Conservation (phyloP, 2,113 vertebrate species). For the Ptyas mucosa region DNA sequence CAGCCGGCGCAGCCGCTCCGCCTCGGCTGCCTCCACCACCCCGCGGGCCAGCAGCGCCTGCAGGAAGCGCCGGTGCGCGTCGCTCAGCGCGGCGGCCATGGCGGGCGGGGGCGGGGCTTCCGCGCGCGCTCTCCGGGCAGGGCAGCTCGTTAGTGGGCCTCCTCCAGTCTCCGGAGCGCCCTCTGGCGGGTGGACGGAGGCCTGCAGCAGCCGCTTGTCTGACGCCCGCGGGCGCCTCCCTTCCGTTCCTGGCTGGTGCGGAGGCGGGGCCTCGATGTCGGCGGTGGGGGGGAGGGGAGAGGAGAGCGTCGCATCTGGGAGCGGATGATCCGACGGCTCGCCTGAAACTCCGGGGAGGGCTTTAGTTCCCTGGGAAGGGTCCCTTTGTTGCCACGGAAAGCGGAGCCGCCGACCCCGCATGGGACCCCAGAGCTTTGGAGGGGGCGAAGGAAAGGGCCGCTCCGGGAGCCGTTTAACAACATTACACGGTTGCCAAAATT, state of each 20-base stretch:
- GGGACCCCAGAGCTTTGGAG: no score
- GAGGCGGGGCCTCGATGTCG: no score
- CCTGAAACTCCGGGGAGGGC: no score
- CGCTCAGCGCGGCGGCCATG: neutral
- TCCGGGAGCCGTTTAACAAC: neutral
- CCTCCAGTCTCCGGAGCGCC: neutral
- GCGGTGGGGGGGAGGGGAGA: rapidly evolving
- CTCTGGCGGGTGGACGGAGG: neutral
- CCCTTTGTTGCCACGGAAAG: neutral
- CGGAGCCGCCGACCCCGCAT: neutral
- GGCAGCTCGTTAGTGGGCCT: neutral
- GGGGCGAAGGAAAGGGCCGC: neutral
- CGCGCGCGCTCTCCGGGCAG: no score
- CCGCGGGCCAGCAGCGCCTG: neutral
- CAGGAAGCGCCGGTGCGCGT: neutral
- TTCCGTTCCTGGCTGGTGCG: neutral
- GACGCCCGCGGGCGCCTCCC: neutral
- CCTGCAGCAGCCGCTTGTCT: no score
- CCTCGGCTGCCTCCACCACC: neutral
- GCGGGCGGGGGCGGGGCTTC: neutral
- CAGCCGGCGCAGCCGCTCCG: neutral
- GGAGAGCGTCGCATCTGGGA: no score
- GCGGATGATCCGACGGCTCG: neutral
- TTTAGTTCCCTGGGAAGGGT: neutral
- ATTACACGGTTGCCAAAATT: neutral